Percentiles rank a stretch among this genome's conserved stretches.
phyloP scores from a whole-genome alignment of 2,888 invertebrate genomes.

The Scaptomyza caliginosa region DNA sequence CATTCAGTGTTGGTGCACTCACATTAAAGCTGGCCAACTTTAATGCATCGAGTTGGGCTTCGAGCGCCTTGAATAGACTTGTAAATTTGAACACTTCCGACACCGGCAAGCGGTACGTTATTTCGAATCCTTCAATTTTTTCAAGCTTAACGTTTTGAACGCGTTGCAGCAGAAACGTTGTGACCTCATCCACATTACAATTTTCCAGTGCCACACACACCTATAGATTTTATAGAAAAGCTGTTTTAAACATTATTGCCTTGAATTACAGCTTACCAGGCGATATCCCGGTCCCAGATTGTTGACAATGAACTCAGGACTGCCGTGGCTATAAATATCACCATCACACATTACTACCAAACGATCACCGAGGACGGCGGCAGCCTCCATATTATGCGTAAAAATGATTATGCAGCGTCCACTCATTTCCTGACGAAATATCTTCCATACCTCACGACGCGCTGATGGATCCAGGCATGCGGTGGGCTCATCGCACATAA shows the following conservation, averaged over 20 bases:
- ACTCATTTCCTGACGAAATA: slow-evolving; percentile 88
- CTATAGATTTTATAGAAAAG: slow-evolving; percentile 13
- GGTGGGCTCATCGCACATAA: slow-evolving; percentile 90
- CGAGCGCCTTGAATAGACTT: slow-evolving; percentile 87
- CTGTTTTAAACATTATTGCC: background rate
- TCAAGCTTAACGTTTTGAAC: slow-evolving; percentile 87
- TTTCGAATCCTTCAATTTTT: slow-evolving; percentile 88
- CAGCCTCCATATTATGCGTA: slow-evolving; percentile 95
- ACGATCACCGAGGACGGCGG: slow-evolving; percentile 92
- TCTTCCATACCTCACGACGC: slow-evolving; percentile 91
- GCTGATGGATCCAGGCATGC: slow-evolving; percentile 94
- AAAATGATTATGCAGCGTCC: slow-evolving; percentile 91
- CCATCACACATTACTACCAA: slow-evolving; percentile 93
- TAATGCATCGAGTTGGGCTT: slow-evolving; percentile 85
- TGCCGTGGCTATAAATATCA: slow-evolving; percentile 90
- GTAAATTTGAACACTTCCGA: slow-evolving; percentile 86
- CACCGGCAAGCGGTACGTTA: slow-evolving; percentile 88
- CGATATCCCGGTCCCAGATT: slow-evolving; percentile 93
- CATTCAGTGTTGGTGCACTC: slow-evolving; percentile 92
- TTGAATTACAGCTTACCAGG: slow-evolving; percentile 83
- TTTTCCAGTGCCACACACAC: slow-evolving; percentile 82
- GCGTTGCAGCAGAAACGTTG: slow-evolving; percentile 86
- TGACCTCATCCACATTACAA: slow-evolving; percentile 85
- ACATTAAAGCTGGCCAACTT: slow-evolving; percentile 90
- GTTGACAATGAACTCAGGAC: slow-evolving; percentile 90